These are phyloP conservation scores for Amyelois transitella DNA, from an alignment of 1,140 invertebrate species.

Conservation along the genomic window DNA sequence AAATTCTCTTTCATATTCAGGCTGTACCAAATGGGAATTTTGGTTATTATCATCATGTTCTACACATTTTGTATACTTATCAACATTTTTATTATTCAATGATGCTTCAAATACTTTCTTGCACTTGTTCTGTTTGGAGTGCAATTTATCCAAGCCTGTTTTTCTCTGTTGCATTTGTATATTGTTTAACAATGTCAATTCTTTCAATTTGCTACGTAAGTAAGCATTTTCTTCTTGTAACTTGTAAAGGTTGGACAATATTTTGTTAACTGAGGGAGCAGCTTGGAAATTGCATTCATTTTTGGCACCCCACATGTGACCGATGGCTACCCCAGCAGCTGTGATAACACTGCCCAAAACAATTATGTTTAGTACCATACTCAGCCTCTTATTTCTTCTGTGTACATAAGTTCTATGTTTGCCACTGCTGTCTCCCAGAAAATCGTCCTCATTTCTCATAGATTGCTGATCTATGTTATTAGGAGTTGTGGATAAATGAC, in stretches of 20 bases:
- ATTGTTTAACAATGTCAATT: conserved; percentile 41
- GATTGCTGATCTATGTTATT: conserved; percentile 21
- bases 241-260: conserved; percentile 68
- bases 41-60: conserved; percentile 35
- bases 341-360: conserved; percentile 67
- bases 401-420: conserved; percentile 70
- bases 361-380: conserved; percentile 64
- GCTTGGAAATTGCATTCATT: conserved; percentile 57
- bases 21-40: conserved; percentile 27
- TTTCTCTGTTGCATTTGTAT: conserved; percentile 33
- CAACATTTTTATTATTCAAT: conserved; percentile 42
- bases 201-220: conserved; percentile 59
- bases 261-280: conserved; percentile 59
- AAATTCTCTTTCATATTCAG: conserved; percentile 49
- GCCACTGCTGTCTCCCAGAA: conserved; percentile 38
- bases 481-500: conserved; percentile 20
- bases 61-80: conserved; percentile 52
- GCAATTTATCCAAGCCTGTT: conserved; percentile 25
- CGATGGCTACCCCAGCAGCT: conserved; percentile 64
- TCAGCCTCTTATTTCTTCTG: conserved; percentile 65
- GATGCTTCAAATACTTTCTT: conserved; percentile 61
- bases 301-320: conserved; percentile 69
- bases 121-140: conserved; percentile 43
- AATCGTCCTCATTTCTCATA: conserved; percentile 34
- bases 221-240: conserved; percentile 69